Conservation (phyloP, 2,113 vertebrate species). For the Charina bottae region DNA sequence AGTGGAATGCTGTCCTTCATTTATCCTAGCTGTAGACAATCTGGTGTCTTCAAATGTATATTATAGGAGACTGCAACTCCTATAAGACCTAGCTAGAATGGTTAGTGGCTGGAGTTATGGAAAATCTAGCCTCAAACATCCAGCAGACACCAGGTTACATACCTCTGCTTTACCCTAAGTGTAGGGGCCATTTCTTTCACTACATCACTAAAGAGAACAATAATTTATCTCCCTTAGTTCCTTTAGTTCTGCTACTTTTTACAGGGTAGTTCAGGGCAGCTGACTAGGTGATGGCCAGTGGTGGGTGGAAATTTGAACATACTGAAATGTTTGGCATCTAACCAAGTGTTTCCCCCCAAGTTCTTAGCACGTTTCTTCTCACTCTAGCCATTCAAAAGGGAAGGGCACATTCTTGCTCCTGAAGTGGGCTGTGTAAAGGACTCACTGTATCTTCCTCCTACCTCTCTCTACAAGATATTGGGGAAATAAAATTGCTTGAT, state of each 20-base stretch:
- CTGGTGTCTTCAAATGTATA: neutral
- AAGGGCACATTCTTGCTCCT: neutral
- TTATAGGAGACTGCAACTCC: neutral
- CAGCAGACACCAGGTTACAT: neutral
- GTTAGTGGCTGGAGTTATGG: no score
- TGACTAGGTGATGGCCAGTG: neutral
- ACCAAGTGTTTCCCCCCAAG: neutral
- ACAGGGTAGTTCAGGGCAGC: neutral
- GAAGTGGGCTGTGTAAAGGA: neutral
- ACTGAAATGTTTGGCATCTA: neutral
- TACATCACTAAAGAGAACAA: neutral
- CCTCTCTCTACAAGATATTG: neutral
- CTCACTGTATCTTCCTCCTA: neutral
- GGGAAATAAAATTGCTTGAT: neutral
- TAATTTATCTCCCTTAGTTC: neutral
- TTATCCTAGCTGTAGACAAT: neutral
- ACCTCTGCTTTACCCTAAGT: neutral
- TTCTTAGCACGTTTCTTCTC: slow-evolving; percentile 3
- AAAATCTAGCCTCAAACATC: neutral
- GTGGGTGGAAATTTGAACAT: neutral
- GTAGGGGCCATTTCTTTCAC: neutral
- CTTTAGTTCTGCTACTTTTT: neutral
- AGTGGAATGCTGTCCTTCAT: neutral
- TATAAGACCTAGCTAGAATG: neutral
- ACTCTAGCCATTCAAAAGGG: neutral